Conservation (phyloP, 1,140 invertebrate species). For the Acromyrmex charruanus region DNA sequence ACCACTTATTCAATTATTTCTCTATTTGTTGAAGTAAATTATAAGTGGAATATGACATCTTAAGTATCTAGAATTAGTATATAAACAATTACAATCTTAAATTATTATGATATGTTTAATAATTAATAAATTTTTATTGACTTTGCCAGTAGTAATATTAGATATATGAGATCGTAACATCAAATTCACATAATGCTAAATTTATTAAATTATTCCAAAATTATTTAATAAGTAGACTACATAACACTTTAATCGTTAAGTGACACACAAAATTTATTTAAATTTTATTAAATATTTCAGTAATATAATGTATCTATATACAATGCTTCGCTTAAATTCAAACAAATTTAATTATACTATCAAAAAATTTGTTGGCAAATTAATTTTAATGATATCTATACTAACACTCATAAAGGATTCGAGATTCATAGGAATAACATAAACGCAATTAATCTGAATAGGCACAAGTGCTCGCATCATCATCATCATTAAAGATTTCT, state of each 20-base stretch:
- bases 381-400: neutral
- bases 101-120: neutral
- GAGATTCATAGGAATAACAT: slow-evolving; percentile 53
- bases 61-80: slow-evolving; percentile 64
- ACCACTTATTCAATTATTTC: neutral
- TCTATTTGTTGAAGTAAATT: slow-evolving; percentile 59
- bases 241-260: neutral
- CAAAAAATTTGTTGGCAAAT: neutral
- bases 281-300: neutral
- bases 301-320: neutral
- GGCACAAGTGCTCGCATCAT: slow-evolving; percentile 57
- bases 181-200: neutral
- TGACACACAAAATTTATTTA: neutral
- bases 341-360: neutral
- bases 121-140: neutral
- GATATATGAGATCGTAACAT: neutral
- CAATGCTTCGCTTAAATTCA: neutral
- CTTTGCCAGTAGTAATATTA: neutral
- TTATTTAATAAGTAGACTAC: neutral
- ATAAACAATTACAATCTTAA: neutral
- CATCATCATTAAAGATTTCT: slow-evolving; percentile 50
- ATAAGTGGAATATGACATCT: slow-evolving; percentile 64
- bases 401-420: slow-evolving; percentile 59
- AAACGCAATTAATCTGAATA: slow-evolving; percentile 59
- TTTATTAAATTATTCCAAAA: neutral